Conservation (phyloP, 2,113 vertebrate genomes). For the Petromus typicus region DNA sequence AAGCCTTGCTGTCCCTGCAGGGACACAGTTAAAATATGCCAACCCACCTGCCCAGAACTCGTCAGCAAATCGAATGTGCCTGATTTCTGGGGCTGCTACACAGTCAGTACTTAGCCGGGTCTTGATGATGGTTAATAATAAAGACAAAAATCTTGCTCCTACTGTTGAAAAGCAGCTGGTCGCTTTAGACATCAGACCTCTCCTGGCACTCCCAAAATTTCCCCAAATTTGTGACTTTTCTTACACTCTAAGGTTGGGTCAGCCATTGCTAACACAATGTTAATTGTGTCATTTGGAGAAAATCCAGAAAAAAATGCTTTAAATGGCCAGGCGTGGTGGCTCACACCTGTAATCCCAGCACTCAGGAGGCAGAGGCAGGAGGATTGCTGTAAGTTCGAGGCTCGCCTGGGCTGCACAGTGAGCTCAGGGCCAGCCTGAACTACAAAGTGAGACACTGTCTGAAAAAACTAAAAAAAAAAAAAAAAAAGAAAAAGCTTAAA, state of each 20-base stretch:
- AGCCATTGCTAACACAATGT: neutral
- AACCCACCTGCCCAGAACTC: neutral
- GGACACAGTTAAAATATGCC: neutral
- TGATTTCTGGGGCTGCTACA: neutral
- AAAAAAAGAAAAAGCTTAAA: neutral
- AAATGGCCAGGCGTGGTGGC: too few species aligned
- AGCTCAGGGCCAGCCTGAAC: too few species aligned
- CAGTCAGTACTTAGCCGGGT: neutral
- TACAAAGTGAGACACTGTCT: too few species aligned
- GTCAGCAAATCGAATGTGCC: neutral
- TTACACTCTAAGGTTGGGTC: neutral
- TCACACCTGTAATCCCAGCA: too few species aligned
- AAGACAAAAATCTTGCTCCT: neutral
- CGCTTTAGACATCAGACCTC: neutral
- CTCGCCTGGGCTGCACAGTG: too few species aligned
- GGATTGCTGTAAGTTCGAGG: too few species aligned
- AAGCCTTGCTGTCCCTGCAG: neutral
- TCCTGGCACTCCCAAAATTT: neutral
- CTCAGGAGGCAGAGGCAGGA: too few species aligned
- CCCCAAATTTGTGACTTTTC: neutral
- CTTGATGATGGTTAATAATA: neutral
- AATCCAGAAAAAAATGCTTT: neutral
- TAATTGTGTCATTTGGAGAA: neutral
- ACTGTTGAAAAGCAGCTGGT: neutral
- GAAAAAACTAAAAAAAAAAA: too few species aligned